Base-by-base conservation (phyloP, 2,888 invertebrate genomes). In the Amiota mariae region DNA sequence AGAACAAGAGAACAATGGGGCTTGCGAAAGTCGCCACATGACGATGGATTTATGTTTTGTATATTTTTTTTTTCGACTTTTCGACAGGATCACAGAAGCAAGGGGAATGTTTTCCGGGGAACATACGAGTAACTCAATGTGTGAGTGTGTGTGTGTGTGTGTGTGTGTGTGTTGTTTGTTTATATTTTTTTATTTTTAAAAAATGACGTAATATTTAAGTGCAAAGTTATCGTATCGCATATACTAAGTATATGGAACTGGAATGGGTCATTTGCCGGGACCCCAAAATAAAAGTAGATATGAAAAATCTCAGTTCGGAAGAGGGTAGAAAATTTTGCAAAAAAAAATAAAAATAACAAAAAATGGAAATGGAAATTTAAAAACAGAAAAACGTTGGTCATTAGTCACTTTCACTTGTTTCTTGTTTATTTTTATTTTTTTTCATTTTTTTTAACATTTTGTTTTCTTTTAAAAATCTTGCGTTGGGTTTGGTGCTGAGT, bases 201-300 rank as follows among this genome's bases (percentile, higher is more conserved):
- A 71, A 74, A 68, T 72, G 67, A 74, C 68, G 74, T 74, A 48
- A 74, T 74, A 68, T 68, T 74, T 71, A 72, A 73, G 73, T 71
- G 72, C 48, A 70, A 75, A 72, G 72, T 75, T 70, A 61, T 71
- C 47, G 11, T 15, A 15, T 15, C 13, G 54, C 36, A 36, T 36
- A 36, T 36, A 36, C 24, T 24, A 24, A 24, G 24, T 2, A 24
- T 24, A 24, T 24, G 24, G 36, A 36, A 6, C 36, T 36, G 4
- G 36, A 6, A 6, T 54, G 54, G 54, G 13, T 13, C 15, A n/a
- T 54, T 8, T n/a, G 54, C 15, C 13, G n/a, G 10, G 12, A 12
- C 54, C 12, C 15, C n/a, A n/a, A 15, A 36, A 36, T 36, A 36
- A 36, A 36, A 36, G 24, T 24, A 24, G 3, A 1, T 3, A 36